A percentile compares a stretch with the other conserved stretches of the same genome.
phyloP scores from a whole-genome alignment of 2,797 vertebrate genomes.

The Phrynocephalus guinanensis region DNA sequence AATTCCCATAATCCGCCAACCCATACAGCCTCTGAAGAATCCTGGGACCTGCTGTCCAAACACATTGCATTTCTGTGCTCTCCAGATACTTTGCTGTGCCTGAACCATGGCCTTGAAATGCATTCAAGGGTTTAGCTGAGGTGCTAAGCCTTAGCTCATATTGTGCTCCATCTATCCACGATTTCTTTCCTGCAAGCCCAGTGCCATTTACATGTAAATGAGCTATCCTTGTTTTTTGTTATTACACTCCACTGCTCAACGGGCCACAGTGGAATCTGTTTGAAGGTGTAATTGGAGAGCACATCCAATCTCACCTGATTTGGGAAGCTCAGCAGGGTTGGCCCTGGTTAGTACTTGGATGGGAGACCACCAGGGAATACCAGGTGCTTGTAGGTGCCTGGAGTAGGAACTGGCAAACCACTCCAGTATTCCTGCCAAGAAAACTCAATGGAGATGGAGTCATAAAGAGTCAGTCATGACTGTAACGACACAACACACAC shows the following conservation, averaged over 20 bases:
- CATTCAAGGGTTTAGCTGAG: neutral
- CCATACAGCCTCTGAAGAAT: neutral
- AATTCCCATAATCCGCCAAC: neutral
- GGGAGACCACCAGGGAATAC: too few relatives aligned
- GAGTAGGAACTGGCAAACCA: too few relatives aligned
- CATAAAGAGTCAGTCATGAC: too few relatives aligned
- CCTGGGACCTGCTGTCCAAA: neutral
- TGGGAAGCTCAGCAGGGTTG: too few relatives aligned
- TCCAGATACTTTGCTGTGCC: neutral
- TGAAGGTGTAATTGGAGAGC: slow-evolving; percentile 10
- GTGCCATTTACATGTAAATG: slow-evolving; percentile 37
- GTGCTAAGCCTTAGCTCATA: neutral
- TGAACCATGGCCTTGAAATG: neutral
- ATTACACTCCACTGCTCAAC: slow-evolving; percentile 36
- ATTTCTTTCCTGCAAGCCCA: neutral
- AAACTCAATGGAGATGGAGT: too few relatives aligned
- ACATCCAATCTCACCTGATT: too few relatives aligned
- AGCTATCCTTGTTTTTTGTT: slow-evolving; percentile 43
- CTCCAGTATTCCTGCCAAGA: too few relatives aligned
- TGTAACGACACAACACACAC: too few relatives aligned
- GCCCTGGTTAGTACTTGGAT: too few relatives aligned
- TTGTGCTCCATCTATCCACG: slow-evolving; percentile 40
- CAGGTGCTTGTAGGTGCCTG: too few relatives aligned
- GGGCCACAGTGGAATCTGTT: slow-evolving; percentile 42
- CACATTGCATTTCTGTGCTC: neutral